Percentiles rank a stretch among this genome's conserved stretches.
phyloP scores from a whole-genome alignment of 2,888 invertebrate species.

The Tachina grossa region DNA sequence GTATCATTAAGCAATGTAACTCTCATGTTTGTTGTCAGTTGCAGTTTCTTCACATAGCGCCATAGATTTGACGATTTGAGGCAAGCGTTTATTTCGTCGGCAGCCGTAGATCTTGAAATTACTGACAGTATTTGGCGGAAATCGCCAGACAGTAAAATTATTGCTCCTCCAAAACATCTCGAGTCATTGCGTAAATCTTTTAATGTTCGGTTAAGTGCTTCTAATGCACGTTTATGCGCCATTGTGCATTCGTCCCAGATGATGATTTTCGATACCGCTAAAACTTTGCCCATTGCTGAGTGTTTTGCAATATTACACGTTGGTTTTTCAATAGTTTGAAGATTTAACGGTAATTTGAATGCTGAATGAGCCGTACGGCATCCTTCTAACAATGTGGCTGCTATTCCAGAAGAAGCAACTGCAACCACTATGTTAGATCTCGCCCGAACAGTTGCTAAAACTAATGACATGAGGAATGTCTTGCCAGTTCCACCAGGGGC shows the following conservation, averaged over 20 bases:
- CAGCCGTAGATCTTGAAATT: too few relatives aligned
- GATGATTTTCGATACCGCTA: too few relatives aligned
- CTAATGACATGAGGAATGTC: neutral
- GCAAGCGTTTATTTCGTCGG: neutral
- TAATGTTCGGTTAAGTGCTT: too few relatives aligned
- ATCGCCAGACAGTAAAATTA: too few relatives aligned
- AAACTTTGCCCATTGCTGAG: too few relatives aligned
- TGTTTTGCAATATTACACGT: neutral
- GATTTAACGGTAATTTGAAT: too few relatives aligned
- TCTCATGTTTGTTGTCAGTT: slow-evolving; percentile 11
- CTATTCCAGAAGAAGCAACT: slow-evolving; percentile 14
- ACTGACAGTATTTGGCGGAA: too few relatives aligned
- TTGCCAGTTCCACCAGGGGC: neutral
- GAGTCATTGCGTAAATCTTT: too few relatives aligned
- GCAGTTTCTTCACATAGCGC: neutral
- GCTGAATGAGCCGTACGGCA: neutral
- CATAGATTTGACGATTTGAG: slow-evolving; percentile 3
- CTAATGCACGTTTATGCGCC: too few relatives aligned
- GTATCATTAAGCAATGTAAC: neutral
- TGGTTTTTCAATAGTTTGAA: neutral
- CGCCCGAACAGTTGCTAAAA: slow-evolving; percentile 9
- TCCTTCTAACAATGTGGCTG: slow-evolving; percentile 2
- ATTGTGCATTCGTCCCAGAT: too few relatives aligned
- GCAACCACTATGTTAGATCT: neutral
- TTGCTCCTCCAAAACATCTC: too few relatives aligned